Conservation (phyloP, 2,797 vertebrate genomes). For the Poeciliopsis paucimaculata region DNA sequence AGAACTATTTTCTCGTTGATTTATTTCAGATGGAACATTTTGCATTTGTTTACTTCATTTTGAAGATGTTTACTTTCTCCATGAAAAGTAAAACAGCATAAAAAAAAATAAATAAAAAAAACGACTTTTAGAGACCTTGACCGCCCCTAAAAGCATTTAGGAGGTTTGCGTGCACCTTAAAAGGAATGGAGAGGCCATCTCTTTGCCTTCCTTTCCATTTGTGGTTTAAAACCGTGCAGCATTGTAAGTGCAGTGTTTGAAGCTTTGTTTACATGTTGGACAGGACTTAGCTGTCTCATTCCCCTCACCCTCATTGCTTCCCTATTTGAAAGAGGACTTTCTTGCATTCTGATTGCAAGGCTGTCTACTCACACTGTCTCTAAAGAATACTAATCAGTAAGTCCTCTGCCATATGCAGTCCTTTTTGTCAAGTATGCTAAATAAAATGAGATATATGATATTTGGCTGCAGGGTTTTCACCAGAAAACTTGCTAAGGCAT, state of each 20-base stretch:
- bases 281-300: conserved; percentile 68
- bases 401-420: conserved; percentile 53
- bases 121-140: not conserved
- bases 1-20: conserved; percentile 19
- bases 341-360: conserved; percentile 76
- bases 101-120: not conserved
- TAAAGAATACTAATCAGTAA: conserved; percentile 80
- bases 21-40: conserved; percentile 13
- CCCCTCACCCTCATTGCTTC: conserved; percentile 59
- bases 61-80: conserved; percentile 2
- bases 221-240: conserved; percentile 44
- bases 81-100: not conserved
- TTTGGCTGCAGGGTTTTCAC: conserved; percentile 24
- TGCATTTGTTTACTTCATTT: conserved; percentile 29
- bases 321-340: conserved; percentile 69
- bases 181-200: conserved; percentile 19
- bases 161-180: conserved; percentile 19
- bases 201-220: conserved; percentile 22
- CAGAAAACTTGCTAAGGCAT: not conserved
- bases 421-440: conserved; percentile 33
- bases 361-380: conserved; percentile 65
- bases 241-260: conserved; percentile 68
- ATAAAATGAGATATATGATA: conserved; percentile 58
- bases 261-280: conserved; percentile 77
- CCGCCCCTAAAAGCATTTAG: conserved; percentile 9